Conservation (phyloP, 2,113 vertebrate genomes). For the Toxostoma redivivum region DNA sequence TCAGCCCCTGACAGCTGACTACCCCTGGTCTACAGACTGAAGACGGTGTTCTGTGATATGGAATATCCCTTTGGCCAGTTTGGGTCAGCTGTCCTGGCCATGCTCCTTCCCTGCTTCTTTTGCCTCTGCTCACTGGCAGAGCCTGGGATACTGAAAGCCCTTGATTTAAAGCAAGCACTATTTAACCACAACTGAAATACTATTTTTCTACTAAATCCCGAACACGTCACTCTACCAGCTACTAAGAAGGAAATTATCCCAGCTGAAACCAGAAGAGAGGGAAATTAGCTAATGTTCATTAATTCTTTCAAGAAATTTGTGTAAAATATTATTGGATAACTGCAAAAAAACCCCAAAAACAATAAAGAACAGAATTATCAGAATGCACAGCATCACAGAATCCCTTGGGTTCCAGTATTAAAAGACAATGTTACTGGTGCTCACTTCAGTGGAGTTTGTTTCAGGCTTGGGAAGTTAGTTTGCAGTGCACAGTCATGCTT, state of each 20-base stretch:
- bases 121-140: not conserved
- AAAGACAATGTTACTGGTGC: not conserved
- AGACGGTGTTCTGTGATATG: fast-evolving
- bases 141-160: not conserved
- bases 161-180: not conserved
- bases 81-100: not conserved
- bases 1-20: not conserved
- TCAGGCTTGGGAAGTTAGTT: not conserved
- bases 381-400: not conserved
- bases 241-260: not conserved
- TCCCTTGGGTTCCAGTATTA: not conserved
- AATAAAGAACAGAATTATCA: not conserved
- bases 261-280: not conserved
- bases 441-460: not conserved
- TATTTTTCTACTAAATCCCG: not conserved
- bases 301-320: not conserved
- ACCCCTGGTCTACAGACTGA: not conserved
- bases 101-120: not conserved
- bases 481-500: not conserved
- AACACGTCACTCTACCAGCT: not conserved
- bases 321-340: not conserved
- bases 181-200: not conserved
- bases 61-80: not conserved
- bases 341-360: fast-evolving
- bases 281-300: not conserved